phyloP scores from a whole-genome alignment of 2,113 vertebrate species.

The Bufo gargarizans region DNA sequence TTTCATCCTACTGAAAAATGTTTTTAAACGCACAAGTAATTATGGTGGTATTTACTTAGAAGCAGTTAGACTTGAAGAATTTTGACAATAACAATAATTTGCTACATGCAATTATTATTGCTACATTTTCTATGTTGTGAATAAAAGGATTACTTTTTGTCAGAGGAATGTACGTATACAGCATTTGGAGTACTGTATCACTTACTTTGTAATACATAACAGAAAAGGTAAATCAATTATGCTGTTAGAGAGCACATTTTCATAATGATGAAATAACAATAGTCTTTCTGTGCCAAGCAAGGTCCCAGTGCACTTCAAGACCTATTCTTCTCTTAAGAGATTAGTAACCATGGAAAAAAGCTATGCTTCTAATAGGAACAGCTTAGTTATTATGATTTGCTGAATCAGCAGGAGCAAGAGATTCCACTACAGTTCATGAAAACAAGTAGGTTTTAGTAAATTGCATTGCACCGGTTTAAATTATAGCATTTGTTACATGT shows the following conservation, averaged over 20 bases:
- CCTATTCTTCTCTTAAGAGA: constrained; percentile 20
- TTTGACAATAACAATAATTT: constrained; percentile 33
- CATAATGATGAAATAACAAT: constrained; percentile 29
- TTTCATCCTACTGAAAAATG: neutral
- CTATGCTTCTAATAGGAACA: constrained; percentile 20
- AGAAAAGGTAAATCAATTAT: constrained; percentile 35
- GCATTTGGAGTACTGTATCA: constrained; percentile 24
- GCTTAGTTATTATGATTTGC: constrained; percentile 2
- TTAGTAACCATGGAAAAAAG: constrained; percentile 29
- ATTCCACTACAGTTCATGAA: neutral
- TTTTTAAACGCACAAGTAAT: constrained; percentile 14
- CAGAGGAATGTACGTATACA: neutral
- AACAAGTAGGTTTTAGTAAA: neutral
- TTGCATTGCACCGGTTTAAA: neutral
- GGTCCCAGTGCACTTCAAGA: constrained; percentile 25
- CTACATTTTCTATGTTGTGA: neutral
- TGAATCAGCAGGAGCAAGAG: neutral
- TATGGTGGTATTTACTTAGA: constrained; percentile 45
- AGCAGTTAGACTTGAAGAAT: constrained; percentile 22
- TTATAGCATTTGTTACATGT: neutral
- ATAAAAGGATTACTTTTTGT: constrained; percentile 6
- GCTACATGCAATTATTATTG: constrained; percentile 11
- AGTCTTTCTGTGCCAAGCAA: neutral
- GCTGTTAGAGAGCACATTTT: constrained; percentile 33
- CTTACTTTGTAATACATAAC: constrained; percentile 1